Base-by-base conservation (phyloP, 2,113 vertebrate genomes). In the Sturnira hondurensis region DNA sequence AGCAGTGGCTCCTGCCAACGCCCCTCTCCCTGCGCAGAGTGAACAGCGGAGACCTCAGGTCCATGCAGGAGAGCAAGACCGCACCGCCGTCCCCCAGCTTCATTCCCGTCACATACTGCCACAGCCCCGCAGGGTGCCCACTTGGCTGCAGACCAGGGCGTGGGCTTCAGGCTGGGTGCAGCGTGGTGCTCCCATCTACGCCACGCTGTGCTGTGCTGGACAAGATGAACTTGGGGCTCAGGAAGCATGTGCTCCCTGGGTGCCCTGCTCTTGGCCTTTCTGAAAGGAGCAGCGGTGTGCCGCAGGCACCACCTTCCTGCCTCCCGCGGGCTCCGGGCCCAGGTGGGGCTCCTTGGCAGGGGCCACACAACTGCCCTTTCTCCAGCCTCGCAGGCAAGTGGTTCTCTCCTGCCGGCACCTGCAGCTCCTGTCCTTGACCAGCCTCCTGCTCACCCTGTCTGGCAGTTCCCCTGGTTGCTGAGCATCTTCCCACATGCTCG, bases 1-100 rank as follows among this genome's bases (percentile, higher is more conserved):
- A 98, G 98, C 2, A 6, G 13, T 8, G 67, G n/a, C 65, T 68
- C 36, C 68, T 17, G 63, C 33, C 33, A 1, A 5, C 2, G 33
- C 63, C 33, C 31, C 63, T n/a, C 63, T n/a, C 63, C 17, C 22
- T 56, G 41, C 41, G 4, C 36, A 67, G 26, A 24, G 38, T 22
- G 68, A 8, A 45, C 17, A 73, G 54, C 81, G 58, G 20, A 2
- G n/a, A 14, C 47, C 12, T 9, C 33, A 7, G 13, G n/a, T 17
- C 4, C 19, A 31, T 31, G 52, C 2, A 9, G 47, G n/a, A 58
- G 33, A 11, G 54, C 3, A 20, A 38, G n/a, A 15, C 52, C 15
- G 5, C 2, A 8, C n/a, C 3, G 15, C 3, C 17, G 78, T 31
- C 8, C n/a, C 6, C 20, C 38, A 28, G 22, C 45, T 31, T 58